Evolutionary conservation across 2,113 vertebrate genomes (phyloP).

Genomic region (Bucco capensis): DNA sequence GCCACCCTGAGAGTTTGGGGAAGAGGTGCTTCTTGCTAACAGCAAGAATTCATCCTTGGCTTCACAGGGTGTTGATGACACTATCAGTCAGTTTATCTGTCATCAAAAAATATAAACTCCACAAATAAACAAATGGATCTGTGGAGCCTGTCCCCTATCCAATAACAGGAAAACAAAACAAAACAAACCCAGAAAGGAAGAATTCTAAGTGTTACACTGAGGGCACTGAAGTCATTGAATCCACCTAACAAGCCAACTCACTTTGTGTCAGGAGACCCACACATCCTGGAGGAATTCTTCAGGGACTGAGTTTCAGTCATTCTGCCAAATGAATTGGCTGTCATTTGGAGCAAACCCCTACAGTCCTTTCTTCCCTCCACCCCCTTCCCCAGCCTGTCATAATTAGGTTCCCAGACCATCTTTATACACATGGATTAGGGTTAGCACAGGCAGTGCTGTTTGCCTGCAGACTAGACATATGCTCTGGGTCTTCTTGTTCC

Average conservation of each 20-base stretch:
- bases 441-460: conserved; percentile 47
- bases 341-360: conserved; percentile 23
- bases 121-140: conserved; percentile 6
- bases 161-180: neutral
- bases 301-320: conserved; percentile 12
- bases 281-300: conserved; percentile 11
- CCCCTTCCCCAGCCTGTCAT: neutral
- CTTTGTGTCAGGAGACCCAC: conserved; percentile 4
- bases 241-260: neutral
- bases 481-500: conserved; percentile 36
- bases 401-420: conserved; percentile 45
- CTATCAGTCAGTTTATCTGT: neutral
- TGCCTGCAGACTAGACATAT: conserved; percentile 35
- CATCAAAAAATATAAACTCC: neutral
- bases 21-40: neutral
- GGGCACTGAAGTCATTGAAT: neutral
- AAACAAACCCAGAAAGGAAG: neutral
- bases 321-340: conserved; percentile 13
- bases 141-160: neutral
- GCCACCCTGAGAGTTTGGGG: neutral
- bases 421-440: neutral
- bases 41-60: neutral
- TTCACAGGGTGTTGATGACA: neutral
- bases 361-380: neutral
- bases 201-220: neutral